Evolutionary conservation across 2,888 invertebrate genomes (phyloP).

Genomic region (Himalopsyche japonica): DNA sequence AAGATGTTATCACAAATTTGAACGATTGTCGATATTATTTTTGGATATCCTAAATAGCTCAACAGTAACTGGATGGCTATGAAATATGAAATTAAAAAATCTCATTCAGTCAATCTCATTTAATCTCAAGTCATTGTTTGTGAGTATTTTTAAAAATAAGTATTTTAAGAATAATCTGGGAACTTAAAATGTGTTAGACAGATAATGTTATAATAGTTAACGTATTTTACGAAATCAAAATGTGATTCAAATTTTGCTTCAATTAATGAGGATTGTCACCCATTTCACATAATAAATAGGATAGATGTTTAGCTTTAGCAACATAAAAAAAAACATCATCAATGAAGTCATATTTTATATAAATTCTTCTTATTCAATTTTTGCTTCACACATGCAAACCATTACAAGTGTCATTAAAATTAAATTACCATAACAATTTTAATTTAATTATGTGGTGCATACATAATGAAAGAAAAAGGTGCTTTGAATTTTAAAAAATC

Average conservation of each 20-base stretch:
- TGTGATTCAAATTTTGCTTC: neutral
- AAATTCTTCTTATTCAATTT: neutral
- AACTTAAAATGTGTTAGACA: constrained; percentile 1
- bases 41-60: no score
- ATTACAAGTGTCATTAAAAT: neutral
- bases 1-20: no score
- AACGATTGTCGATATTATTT: no score
- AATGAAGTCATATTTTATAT: neutral
- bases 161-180: neutral
- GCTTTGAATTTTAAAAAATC: neutral
- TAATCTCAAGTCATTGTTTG: neutral
- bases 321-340: neutral
- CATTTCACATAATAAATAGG: neutral
- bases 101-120: no score
- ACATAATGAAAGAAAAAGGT: neutral
- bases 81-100: neutral
- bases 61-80: neutral
- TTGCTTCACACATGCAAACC: neutral
- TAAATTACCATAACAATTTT: neutral
- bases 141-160: neutral
- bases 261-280: neutral
- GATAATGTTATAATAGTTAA: neutral
- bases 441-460: neutral
- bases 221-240: neutral
- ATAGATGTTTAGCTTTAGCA: neutral